phyloP scores from a whole-genome alignment of 2,113 vertebrate species.

The Felis chaus region DNA sequence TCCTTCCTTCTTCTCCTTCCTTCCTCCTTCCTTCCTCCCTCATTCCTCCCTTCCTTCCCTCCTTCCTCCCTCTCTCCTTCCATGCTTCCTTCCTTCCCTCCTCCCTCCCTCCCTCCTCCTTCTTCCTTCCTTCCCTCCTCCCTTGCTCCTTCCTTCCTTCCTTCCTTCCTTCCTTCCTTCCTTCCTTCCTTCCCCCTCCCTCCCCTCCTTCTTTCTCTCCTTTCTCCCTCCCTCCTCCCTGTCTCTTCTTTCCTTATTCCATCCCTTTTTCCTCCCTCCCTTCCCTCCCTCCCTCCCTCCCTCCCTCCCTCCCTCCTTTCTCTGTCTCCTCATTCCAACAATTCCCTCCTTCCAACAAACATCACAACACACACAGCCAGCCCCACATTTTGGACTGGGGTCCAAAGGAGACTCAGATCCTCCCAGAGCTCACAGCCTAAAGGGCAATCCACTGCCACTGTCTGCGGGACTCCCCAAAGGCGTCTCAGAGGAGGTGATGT shows the following conservation, averaged over 20 bases:
- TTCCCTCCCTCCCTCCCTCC: too few species aligned
- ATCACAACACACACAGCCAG: neutral
- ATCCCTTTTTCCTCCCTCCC: too few species aligned
- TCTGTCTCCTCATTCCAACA: too few species aligned
- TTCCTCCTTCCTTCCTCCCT: too few species aligned
- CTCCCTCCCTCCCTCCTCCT: neutral
- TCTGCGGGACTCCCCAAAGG: neutral
- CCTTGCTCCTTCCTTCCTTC: too few species aligned
- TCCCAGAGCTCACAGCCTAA: neutral
- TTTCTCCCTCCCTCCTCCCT: too few species aligned
- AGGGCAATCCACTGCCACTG: too few species aligned
- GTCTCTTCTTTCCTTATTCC: neutral
- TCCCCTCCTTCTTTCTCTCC: too few species aligned
- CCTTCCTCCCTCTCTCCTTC: rapidly evolving
- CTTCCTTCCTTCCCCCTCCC: rapidly evolving
- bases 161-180: neutral
- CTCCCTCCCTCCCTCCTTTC: neutral
- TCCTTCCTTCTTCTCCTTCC: too few species aligned
- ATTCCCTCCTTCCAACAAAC: neutral
- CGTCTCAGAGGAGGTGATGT: neutral
- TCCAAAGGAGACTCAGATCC: neutral
- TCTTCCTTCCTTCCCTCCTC: rapidly evolving
- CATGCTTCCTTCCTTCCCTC: too few species aligned
- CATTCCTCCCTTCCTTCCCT: too few species aligned
- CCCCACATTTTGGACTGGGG: neutral